Base-by-base conservation (phyloP, 2,797 vertebrate species). In the Carcharodon carcharias region DNA sequence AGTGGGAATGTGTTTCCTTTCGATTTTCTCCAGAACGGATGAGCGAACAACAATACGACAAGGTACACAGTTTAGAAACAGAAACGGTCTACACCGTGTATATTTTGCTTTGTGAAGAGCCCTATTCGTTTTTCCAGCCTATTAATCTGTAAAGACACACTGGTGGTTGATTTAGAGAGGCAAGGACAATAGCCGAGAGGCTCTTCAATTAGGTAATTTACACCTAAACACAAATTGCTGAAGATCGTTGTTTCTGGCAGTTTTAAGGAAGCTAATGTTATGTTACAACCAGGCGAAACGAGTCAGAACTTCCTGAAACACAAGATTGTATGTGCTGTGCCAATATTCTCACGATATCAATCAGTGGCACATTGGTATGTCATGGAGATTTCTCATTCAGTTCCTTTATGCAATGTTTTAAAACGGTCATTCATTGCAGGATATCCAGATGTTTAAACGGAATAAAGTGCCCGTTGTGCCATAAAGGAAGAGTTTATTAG, bases 1-100 rank as follows among this genome's bases (percentile, higher is more conserved):
- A 95, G 94, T 95, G 94, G 94, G 94, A 95, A 95, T 95, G 94
- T 71, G 94, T 95, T 95, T 95, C 94, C 94, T 95, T 95, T 95
- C 94, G 69, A 73, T 95, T 95, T 95, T 95, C 54, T 95, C 69
- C 69, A 95, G 69, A 77, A 95, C 94, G 94, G 94, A 95, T 95
- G 94, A 95, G 94, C 94, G 94, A 73, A 95, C 94, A 95, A 95
- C 94, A 95, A 95, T 95, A 54, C 69, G 26, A 95, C 94, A 95
- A 67, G 94, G 67, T 73, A 77, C 94, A 77, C 69, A 54, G 67
- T 95, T 95, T 95, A 95, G 69, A 77, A 95, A 73, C 69, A 95
- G 94, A 73, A 95, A 77, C 69, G 54, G 67, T 73, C 54, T 35
- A 50, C 94, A 95, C 94, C 56, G 28, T 56, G 69, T 45, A 58